These are phyloP conservation scores for Tineola bisselliella DNA, from an alignment of 2,888 invertebrate genomes.

Conservation along the genomic window DNA sequence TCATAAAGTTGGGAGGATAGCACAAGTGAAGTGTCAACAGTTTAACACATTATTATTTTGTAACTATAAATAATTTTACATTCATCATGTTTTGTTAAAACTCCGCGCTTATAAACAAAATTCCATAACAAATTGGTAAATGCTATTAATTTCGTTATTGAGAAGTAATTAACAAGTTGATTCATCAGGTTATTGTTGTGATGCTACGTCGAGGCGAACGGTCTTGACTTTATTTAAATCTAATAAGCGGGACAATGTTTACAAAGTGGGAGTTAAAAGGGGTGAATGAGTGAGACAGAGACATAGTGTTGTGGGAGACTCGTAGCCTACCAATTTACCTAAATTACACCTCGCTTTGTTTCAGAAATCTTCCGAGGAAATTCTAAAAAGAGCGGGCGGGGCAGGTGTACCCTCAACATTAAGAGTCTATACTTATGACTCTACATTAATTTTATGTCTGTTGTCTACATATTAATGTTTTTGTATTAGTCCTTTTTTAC, in stretches of 20 bases:
- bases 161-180: background rate
- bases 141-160: background rate
- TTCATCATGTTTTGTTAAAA: no score
- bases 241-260: constrained; percentile 34
- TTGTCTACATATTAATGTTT: no score
- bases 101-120: background rate
- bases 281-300: constrained; percentile 5
- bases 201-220: constrained; percentile 27
- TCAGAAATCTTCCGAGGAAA: constrained; percentile 63
- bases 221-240: constrained; percentile 34
- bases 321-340: constrained; percentile 51
- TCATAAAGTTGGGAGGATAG: background rate
- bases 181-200: background rate
- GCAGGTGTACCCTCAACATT: constrained; percentile 16
- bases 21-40: background rate
- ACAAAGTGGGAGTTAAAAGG: constrained; percentile 22
- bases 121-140: background rate
- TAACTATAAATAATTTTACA: background rate
- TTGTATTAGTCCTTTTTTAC: no score
- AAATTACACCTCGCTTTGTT: constrained; percentile 66
- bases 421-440: no score
- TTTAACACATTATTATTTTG: background rate
- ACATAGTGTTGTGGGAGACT: constrained; percentile 20
- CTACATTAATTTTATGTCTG: no score
- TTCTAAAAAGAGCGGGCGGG: constrained; percentile 33